A percentile compares a stretch with the other conserved stretches of the same genome.
Conservation (phyloP, 2,113 vertebrate genomes). For the Epinephelus moara region DNA sequence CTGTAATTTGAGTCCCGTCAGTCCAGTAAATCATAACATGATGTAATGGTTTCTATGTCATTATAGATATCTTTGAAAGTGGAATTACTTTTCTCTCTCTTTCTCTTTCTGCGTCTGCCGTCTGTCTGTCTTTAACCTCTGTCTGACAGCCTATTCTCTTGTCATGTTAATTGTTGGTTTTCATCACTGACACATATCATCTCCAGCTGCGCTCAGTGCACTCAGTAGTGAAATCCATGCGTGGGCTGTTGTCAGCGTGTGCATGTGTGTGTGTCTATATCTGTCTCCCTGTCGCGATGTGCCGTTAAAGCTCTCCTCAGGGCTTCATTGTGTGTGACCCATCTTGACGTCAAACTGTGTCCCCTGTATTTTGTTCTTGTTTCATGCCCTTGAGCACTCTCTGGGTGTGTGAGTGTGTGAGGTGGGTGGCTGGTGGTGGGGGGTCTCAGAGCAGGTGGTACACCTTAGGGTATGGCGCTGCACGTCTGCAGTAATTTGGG, state of each 20-base stretch:
- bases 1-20: background rate
- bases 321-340: constrained; percentile 54
- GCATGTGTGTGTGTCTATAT: background rate
- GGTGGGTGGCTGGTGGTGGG: constrained; percentile 42
- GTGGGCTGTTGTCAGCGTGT: constrained; percentile 42
- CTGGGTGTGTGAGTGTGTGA: constrained; percentile 37
- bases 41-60: background rate
- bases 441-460: constrained; percentile 61
- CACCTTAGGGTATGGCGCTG: constrained; percentile 46
- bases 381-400: constrained; percentile 46
- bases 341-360: constrained; percentile 57
- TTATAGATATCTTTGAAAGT: no score
- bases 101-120: background rate
- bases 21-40: background rate
- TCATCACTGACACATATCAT: constrained; percentile 57
- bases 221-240: constrained; percentile 3
- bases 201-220: constrained; percentile 48
- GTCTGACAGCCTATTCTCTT: constrained; percentile 19
- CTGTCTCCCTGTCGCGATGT: constrained; percentile 32
- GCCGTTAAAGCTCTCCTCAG: constrained; percentile 61
- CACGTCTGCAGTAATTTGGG: constrained; percentile 45
- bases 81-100: background rate
- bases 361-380: constrained; percentile 44
- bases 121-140: constrained; percentile 30
- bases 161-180: constrained; percentile 62